Evolutionary conservation across 2,888 invertebrate genomes (phyloP), one percentile per base, ranked within the genome.

Genomic region (Tubulanus polymorphus): DNA sequence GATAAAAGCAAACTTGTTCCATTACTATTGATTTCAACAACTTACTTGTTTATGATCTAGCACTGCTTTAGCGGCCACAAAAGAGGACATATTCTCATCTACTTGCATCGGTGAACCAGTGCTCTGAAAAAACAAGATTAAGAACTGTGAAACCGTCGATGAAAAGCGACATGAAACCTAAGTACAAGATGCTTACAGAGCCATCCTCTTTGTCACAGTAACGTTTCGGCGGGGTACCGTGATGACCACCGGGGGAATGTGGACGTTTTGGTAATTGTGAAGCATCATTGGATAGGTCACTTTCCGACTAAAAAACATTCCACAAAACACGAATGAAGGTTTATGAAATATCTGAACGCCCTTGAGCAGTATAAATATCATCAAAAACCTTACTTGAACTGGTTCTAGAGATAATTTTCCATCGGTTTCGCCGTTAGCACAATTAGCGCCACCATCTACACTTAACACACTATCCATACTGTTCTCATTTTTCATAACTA

Each of bases 61-160:
- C 57, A 63, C 63, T 32, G 58, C 59, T 48, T 56, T 30, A 37
- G 60, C 57, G 2, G 60, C 49, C 53, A 20, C 41, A 41, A 41
- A 23, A 8, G n/a, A n/a, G n/a, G n/a, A n/a, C n/a, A n/a, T n/a
- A n/a, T 67, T 67, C 28, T 69, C 68, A 56, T 69, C 70, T 2
- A 67, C 62, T 57, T 69, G 69, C 68, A 69, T 69, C 48, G 70
- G 69, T 37, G 65, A 65, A 27, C 54, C 49, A 48, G 57, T 60
- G 51, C 60, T 61, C 65, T 65, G 49, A 27, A 37, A 37, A 26
- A n/a, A 10, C 30, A 53, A 12, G 26, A 15, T 49, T n/a, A n/a
- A n/a, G n/a, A n/a, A n/a, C n/a, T n/a, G n/a, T n/a, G n/a, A n/a
- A n/a, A n/a, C n/a, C n/a, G n/a, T n/a, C n/a, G n/a, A n/a, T n/a